Evolutionary conservation across 2,797 vertebrate species (phyloP), one percentile per base, ranked within the genome.

Genomic region (Momotus momota): DNA sequence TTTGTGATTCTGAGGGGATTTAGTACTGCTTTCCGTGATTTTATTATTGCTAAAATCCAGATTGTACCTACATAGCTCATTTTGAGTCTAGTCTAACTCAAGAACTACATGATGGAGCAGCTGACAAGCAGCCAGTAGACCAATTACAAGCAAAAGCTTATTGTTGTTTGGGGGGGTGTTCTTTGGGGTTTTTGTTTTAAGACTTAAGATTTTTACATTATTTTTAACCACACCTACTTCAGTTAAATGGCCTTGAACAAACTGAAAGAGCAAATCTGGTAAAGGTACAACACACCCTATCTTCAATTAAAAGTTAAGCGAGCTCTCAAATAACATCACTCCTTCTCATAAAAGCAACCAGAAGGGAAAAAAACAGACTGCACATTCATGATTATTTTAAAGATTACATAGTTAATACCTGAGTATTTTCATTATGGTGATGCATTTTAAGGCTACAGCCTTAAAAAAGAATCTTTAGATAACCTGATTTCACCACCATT

Each of bases 151-250:
- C 19, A n/a, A 83, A 81, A 83, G 8, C 18, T 16, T 49, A 29
- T 16, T 33, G 9, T 18, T 48, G 46, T 57, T 80, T 31, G 43
- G 17, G 20, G 20, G 18, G 8, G 31, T 73, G 27, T 31, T 67
- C 7, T 35, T 27, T 23, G 25, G 25, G 21, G 1, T 8, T 49
- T 33, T 41, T 70, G 14, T 33, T 73, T 85, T 45, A 71, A 90
- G 46, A 61, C 16, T 38, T n/a, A 46, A 77, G 46, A 8, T 70
- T 61, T 78, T 80, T 19, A 12, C 45, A 51, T 26, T 74, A 15
- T 61, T 94, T 86, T 89, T 49, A 97, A 82, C 74, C 61, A 81
- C n/a, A 78, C 54, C 78, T 69, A 40, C 16, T 77, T 17, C 81
- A 78, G 26, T 25, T 43, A 83, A 94, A 83, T 18, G 12, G 52